Evolutionary conservation across 2,797 vertebrate species (phyloP).

Genomic region (Arremon brunneinucha): DNA sequence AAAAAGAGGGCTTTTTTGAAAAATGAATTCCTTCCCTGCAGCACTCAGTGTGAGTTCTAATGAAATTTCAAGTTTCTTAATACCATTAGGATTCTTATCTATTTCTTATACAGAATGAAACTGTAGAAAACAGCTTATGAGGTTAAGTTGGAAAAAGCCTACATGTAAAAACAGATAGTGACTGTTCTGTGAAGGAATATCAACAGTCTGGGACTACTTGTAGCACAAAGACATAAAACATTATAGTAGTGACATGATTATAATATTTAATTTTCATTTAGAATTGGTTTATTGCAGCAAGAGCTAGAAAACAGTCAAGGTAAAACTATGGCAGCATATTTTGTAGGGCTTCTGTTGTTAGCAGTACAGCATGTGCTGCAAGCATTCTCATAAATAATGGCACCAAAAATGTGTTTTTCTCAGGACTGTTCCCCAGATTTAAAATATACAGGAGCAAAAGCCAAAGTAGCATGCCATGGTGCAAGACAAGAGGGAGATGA

Average conservation of each 20-base stretch:
- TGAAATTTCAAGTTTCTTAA: neutral
- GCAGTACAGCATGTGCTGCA: neutral
- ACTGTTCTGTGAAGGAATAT: neutral
- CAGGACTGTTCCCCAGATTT: neutral
- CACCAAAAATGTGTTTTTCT: neutral
- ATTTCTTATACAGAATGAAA: neutral
- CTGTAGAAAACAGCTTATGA: neutral
- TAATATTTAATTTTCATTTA: neutral
- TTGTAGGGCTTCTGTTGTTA: neutral
- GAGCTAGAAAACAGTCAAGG: neutral
- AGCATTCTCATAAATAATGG: neutral
- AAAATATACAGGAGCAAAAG: neutral
- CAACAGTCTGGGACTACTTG: neutral
- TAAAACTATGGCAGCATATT: neutral
- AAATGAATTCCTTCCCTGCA: neutral
- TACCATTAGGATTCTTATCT: neutral
- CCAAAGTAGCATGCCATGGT: neutral
- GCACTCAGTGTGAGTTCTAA: neutral
- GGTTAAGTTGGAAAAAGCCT: neutral
- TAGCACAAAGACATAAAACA: neutral
- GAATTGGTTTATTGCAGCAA: neutral
- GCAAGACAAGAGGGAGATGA: constrained; percentile 13
- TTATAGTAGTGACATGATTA: neutral
- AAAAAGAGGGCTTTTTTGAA: neutral
- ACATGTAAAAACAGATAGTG: neutral